These are phyloP conservation scores for Pyrocoelia pectoralis DNA, from an alignment of 2,888 invertebrate species.

Conservation along the genomic window DNA sequence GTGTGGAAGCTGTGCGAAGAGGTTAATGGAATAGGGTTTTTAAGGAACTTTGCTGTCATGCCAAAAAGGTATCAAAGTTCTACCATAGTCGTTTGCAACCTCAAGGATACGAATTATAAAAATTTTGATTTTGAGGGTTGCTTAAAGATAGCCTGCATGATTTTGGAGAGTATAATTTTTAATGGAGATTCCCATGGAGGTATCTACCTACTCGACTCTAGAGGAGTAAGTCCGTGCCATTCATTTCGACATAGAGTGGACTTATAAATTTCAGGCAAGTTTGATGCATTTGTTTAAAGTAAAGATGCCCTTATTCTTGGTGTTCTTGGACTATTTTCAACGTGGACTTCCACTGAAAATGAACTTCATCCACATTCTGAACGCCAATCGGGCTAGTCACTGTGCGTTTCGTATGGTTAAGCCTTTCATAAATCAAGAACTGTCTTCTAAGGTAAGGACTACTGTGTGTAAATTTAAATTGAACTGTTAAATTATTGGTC, in stretches of 20 bases:
- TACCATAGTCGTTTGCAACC: constrained; percentile 62
- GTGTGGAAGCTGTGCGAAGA: too few species aligned
- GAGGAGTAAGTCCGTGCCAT: neutral
- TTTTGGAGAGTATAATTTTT: constrained; percentile 62
- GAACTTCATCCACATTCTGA: neutral
- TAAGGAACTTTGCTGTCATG: constrained; percentile 54
- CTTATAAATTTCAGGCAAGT: too few species aligned
- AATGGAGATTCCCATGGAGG: constrained; percentile 68
- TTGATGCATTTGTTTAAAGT: neutral
- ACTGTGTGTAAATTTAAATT: neutral
- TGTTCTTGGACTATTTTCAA: neutral
- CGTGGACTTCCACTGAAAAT: neutral
- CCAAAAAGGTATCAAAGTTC: constrained; percentile 65
- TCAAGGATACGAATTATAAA: constrained; percentile 58
- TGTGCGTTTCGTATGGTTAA: neutral
- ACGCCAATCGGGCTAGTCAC: neutral
- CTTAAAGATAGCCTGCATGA: constrained; percentile 61
- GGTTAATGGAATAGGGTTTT: too few species aligned
- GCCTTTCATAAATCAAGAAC: neutral
- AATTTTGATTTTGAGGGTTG: constrained; percentile 64
- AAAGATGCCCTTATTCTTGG: neutral
- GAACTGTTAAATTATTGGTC: too few species aligned
- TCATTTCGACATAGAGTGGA: too few species aligned
- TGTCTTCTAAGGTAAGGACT: neutral
- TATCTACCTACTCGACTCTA: constrained; percentile 66